phyloP scores from a whole-genome alignment of 2,797 vertebrate genomes.

The Clarias fuscus region DNA sequence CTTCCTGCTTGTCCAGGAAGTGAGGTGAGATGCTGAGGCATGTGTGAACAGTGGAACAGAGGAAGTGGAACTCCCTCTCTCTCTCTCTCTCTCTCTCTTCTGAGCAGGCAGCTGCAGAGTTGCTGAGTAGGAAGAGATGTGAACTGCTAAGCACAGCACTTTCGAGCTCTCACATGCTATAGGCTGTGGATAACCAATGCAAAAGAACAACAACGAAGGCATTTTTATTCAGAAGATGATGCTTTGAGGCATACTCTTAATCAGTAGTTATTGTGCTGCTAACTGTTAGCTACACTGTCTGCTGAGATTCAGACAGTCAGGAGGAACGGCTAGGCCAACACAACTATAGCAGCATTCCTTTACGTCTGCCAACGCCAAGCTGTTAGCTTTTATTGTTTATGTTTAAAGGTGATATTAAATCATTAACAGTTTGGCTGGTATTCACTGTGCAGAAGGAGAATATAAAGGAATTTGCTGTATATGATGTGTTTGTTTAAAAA shows the following conservation, averaged over 20 bases:
- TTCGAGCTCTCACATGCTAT: constrained; percentile 22
- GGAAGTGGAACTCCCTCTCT: constrained; percentile 25
- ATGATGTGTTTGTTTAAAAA: constrained; percentile 78
- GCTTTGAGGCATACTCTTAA: constrained; percentile 30
- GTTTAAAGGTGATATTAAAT: constrained; percentile 82
- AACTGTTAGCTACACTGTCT: constrained; percentile 44
- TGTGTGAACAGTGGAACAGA: constrained; percentile 32
- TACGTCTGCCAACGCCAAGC: constrained; percentile 81
- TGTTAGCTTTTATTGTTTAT: constrained; percentile 74
- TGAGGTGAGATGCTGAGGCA: constrained; percentile 25
- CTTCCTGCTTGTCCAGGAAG: constrained; percentile 49
- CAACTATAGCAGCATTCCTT: constrained; percentile 83
- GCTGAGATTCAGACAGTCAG: constrained; percentile 47
- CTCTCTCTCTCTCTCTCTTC: constrained; percentile 14
- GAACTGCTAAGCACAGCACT: constrained; percentile 45
- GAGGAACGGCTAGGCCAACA: constrained; percentile 59
- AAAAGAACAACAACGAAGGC: constrained; percentile 32
- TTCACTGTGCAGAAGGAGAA: constrained; percentile 85
- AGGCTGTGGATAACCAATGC: constrained; percentile 31
- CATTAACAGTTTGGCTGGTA: constrained; percentile 81
- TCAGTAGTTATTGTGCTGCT: constrained; percentile 49
- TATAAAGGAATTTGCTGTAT: constrained; percentile 82
- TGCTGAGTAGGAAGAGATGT: constrained; percentile 24
- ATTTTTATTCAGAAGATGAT: constrained; percentile 27
- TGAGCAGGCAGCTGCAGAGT: constrained; percentile 21